Percentiles rank a stretch among this genome's conserved stretches.
These are phyloP conservation scores for Aradus depressus DNA, from an alignment of 2,888 invertebrate genomes.

Conservation along the genomic window DNA sequence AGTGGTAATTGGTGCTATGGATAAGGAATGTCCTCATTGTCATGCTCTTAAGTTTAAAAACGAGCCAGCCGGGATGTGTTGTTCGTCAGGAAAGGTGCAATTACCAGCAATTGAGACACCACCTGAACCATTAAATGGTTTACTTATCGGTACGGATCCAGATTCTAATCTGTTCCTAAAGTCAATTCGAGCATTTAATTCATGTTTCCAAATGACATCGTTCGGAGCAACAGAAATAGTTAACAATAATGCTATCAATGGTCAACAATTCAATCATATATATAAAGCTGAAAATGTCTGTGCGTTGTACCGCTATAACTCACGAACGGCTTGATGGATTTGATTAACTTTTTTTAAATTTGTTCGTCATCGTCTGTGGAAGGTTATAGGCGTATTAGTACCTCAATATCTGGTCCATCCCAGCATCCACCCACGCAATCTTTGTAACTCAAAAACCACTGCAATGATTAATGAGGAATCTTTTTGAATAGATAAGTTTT, in stretches of 20 bases:
- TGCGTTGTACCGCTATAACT: no score
- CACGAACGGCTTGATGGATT: no score
- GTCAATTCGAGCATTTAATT: constrained; percentile 31
- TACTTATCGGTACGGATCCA: constrained; percentile 29
- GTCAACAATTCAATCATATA: no score
- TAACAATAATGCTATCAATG: constrained; percentile 4
- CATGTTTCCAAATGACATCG: constrained; percentile 31
- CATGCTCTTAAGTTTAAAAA: constrained; percentile 30
- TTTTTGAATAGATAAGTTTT: no score
- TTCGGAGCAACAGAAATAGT: constrained; percentile 27
- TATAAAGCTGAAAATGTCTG: no score
- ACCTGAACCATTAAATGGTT: constrained; percentile 29
- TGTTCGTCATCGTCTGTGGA: no score
- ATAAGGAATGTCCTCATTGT: constrained; percentile 27
- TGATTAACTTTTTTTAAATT: no score
- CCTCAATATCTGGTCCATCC: no score
- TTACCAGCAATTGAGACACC: constrained; percentile 27
- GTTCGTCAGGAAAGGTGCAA: constrained; percentile 28
- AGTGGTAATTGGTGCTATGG: constrained; percentile 23
- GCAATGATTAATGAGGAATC: no score
- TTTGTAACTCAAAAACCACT: no score
- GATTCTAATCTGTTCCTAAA: constrained; percentile 31
- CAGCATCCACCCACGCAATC: no score
- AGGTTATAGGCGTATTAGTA: no score
- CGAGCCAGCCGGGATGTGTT: constrained; percentile 31